phyloP scores from a whole-genome alignment of 2,797 vertebrate species.

The Cheirogaleus major region DNA sequence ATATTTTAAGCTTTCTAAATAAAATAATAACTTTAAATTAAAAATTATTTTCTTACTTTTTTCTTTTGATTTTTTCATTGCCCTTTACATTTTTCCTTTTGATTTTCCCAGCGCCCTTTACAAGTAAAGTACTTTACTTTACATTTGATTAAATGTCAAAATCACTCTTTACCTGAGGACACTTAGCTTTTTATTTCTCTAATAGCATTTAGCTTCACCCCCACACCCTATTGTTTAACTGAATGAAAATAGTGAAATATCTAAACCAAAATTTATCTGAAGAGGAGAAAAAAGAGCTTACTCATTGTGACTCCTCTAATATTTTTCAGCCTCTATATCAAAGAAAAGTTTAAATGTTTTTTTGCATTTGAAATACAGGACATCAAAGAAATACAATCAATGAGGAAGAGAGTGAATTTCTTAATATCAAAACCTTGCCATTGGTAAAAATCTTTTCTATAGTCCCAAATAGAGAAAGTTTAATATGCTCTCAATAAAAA shows the following conservation, averaged over 20 bases:
- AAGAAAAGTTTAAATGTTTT: constrained; percentile 35
- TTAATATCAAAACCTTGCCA: background rate
- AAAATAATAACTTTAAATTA: constrained; percentile 22
- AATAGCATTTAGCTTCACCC: background rate
- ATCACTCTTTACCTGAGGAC: background rate
- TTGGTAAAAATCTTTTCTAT: background rate
- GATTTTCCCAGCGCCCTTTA: background rate
- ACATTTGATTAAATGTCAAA: background rate
- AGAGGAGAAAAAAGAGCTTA: background rate
- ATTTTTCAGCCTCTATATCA: background rate
- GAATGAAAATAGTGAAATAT: constrained; percentile 34
- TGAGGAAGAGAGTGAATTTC: background rate
- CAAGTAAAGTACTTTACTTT: background rate
- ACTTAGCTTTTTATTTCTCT: background rate
- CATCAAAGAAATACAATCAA: background rate
- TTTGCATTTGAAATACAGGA: background rate
- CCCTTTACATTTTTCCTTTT: background rate
- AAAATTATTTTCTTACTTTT: background rate
- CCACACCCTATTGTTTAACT: background rate
- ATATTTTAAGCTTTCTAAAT: constrained; percentile 32
- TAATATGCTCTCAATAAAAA: background rate
- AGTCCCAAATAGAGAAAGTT: background rate
- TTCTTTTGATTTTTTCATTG: background rate
- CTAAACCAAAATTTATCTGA: background rate
- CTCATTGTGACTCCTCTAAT: background rate